Evolutionary conservation across 2,113 vertebrate species (phyloP).

Genomic region (Varanus komodoensis): DNA sequence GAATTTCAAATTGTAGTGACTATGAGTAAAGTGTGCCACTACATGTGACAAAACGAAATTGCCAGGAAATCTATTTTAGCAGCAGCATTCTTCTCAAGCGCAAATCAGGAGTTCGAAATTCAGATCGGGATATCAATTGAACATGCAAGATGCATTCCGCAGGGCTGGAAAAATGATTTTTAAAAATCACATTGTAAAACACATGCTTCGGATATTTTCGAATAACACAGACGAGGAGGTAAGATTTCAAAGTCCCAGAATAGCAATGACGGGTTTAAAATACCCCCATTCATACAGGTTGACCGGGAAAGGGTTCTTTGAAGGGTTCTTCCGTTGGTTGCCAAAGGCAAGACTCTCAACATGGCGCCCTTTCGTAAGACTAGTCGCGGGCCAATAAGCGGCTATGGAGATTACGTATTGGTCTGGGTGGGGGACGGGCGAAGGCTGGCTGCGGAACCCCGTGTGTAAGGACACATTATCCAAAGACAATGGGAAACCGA

Average conservation of each 20-base stretch:
- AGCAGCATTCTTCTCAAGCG: not conserved
- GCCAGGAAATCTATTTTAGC: not conserved
- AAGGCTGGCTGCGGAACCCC: not conserved
- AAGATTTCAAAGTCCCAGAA: not conserved
- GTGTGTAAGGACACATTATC: not conserved
- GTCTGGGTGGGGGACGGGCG: not conserved
- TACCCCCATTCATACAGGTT: not conserved
- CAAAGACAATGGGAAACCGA: conserved; percentile 39
- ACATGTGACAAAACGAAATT: not conserved
- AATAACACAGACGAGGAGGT: no score
- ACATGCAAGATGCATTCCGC: not conserved
- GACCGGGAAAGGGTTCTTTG: not conserved
- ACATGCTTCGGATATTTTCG: not conserved
- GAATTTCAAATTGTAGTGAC: not conserved
- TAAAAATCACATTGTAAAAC: not conserved
- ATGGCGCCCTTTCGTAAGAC: not conserved
- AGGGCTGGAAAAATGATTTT: not conserved
- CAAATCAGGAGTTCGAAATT: not conserved
- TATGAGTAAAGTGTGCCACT: not conserved
- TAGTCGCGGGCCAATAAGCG: rapidly evolving
- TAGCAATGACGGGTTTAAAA: not conserved
- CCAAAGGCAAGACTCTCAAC: not conserved
- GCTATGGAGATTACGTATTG: not conserved
- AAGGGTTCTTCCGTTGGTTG: not conserved
- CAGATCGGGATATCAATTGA: not conserved